Evolutionary conservation across 2,888 invertebrate species (phyloP).

Genomic region (Nineta flava): DNA sequence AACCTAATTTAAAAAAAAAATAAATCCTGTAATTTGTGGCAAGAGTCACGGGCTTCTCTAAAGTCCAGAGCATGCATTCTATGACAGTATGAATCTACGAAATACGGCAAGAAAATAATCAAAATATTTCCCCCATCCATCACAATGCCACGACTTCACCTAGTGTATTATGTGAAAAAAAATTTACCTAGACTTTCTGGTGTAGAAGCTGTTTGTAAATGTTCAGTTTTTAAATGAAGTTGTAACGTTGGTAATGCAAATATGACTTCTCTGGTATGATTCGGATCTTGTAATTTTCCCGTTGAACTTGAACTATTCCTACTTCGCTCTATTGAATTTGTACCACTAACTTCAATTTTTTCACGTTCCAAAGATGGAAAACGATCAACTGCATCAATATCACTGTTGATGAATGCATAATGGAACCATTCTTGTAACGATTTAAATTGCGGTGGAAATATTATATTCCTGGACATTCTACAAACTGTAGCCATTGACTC

Average conservation of each 20-base stretch:
- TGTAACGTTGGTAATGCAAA: slow-evolving; percentile 89
- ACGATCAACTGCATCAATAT: slow-evolving; percentile 82
- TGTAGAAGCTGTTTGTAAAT: slow-evolving; percentile 59
- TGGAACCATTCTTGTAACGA: slow-evolving; percentile 92
- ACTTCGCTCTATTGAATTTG: slow-evolving; percentile 36
- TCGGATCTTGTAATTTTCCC: slow-evolving; percentile 55
- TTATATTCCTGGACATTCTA: slow-evolving; percentile 75
- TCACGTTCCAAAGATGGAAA: slow-evolving; percentile 82
- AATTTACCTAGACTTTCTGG: slow-evolving; percentile 46
- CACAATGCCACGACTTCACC: too few species aligned
- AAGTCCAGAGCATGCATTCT: too few species aligned
- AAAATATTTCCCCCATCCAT: too few species aligned
- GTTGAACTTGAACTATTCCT: slow-evolving; percentile 29
- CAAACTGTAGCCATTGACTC: slow-evolving; percentile 91
- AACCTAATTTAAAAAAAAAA: too few species aligned
- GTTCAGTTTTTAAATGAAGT: slow-evolving; percentile 84
- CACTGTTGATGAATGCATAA: slow-evolving; percentile 88
- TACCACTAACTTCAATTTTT: slow-evolving; percentile 35
- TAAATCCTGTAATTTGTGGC: too few species aligned
- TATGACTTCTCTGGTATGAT: slow-evolving; percentile 86
- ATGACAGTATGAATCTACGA: too few species aligned
- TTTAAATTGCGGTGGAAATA: slow-evolving; percentile 92
- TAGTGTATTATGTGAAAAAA: too few species aligned
- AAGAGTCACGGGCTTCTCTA: too few species aligned
- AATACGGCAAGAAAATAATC: too few species aligned